phyloP scores from a whole-genome alignment of 2,113 vertebrate species.

The Micronycteris hirsuta region DNA sequence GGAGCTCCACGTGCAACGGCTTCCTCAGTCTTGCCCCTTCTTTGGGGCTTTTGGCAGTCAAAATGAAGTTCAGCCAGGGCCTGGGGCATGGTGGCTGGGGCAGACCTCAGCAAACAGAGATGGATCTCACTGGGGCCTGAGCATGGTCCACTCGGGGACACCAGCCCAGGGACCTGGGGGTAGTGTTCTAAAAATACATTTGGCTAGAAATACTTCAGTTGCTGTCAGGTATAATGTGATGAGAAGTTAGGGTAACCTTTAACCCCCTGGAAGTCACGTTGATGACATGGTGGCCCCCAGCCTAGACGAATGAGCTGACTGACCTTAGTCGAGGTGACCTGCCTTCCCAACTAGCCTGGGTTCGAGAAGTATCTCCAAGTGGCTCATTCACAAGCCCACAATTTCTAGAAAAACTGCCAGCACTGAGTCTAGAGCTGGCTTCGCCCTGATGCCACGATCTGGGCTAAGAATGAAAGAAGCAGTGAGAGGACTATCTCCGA shows the following conservation, averaged over 20 bases:
- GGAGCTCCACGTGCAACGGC: not conserved
- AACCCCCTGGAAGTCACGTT: not conserved
- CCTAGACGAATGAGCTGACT: not conserved
- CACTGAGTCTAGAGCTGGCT: not conserved
- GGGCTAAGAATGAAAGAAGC: not conserved
- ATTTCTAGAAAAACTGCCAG: not conserved
- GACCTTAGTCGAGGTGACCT: not conserved
- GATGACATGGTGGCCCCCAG: not conserved
- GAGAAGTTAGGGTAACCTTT: not conserved
- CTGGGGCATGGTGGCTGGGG: not conserved
- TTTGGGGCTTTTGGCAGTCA: not conserved
- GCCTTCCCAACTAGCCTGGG: not conserved
- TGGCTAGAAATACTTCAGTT: not conserved
- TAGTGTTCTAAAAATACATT: not conserved
- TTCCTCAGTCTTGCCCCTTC: not conserved
- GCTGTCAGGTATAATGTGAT: not conserved
- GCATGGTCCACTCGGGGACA: not conserved
- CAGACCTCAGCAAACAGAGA: not conserved
- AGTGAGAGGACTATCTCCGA: not conserved
- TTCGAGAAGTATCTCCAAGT: not conserved
- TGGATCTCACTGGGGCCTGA: rapidly evolving
- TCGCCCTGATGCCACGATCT: not conserved
- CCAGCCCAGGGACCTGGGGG: not conserved
- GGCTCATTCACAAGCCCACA: not conserved
- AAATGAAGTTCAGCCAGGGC: not conserved